Evolutionary conservation across 2,888 invertebrate genomes (phyloP), one percentile per base, ranked within the genome.

Genomic region (Aphodius granarius): DNA sequence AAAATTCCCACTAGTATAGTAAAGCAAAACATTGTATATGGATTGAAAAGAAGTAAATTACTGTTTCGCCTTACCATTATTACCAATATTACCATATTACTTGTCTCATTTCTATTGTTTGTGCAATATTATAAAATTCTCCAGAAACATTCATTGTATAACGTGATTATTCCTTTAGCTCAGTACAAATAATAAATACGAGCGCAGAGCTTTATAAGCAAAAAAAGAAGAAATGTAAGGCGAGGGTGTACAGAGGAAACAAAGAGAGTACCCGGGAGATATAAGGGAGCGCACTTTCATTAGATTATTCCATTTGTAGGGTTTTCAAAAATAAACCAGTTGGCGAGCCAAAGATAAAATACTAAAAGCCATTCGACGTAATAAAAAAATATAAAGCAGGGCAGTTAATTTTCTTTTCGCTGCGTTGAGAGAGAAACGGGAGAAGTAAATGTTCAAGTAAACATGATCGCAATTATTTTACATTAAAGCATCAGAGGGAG

Each of bases 381-480:
- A 77, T 68, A 83, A 83, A 83, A 80, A 83, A 83, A 84, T 84
- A 81, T 84, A 84, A 84, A 84, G 85, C 81, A 79, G 80, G 81
- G 78, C 84, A 84, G 85, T 85, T 85, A 85, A 85, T 85, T 85
- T 84, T 81, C 78, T 80, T 83, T 84, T 68, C 22, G 68, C 68
- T 16, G 22, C 22, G 20, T 68, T 66, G 66, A 20, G 13, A 17
- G 66, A 68, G n/a, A 22, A 20, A 21, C 21, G 21, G 20, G 19
- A 81, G 20, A 68, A 68, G 68, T 19, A 79, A 80, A 83, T 82
- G 79, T 81, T 79, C 79, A 75, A 80, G 81, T 81, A 81, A 83
- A 84, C 83, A 83, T 80, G 80, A 82, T 80, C 78, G 84, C 84
- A 83, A 85, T 85, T 85, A 85, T 85, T 85, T 83, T 83, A 84